phyloP scores from a whole-genome alignment of 2,113 vertebrate genomes.

The Glareola pratincola region DNA sequence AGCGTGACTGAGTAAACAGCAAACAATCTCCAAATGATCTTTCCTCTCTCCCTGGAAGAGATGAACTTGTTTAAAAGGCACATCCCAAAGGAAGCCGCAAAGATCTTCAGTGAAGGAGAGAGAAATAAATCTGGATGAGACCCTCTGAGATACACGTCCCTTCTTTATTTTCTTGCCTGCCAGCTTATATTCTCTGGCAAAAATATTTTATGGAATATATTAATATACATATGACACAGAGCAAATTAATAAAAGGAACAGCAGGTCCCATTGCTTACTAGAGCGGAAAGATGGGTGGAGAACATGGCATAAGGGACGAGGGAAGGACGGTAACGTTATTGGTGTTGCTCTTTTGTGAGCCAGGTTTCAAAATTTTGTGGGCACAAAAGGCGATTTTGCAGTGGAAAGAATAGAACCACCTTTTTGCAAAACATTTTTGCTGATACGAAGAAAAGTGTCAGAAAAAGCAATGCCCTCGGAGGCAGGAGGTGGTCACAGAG shows the following conservation, averaged over 20 bases:
- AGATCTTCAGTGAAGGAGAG: slow-evolving; percentile 51
- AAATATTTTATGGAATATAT: slow-evolving; percentile 60
- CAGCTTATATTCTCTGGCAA: slow-evolving; percentile 53
- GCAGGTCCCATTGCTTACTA: slow-evolving; percentile 64
- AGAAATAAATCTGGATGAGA: slow-evolving; percentile 43
- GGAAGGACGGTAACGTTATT: slow-evolving; percentile 22
- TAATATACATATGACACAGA: slow-evolving; percentile 68
- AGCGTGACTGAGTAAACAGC: slow-evolving; percentile 80
- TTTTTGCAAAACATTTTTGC: not conserved
- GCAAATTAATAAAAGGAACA: slow-evolving; percentile 70
- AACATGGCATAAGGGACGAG: slow-evolving; percentile 62
- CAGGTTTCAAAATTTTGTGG: not conserved
- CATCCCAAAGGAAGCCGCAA: slow-evolving; percentile 25
- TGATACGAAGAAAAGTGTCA: not conserved
- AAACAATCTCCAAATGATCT: slow-evolving; percentile 77
- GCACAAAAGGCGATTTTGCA: not conserved
- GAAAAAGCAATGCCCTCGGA: slow-evolving; percentile 31
- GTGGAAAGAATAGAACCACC: not conserved
- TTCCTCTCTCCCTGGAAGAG: slow-evolving; percentile 61
- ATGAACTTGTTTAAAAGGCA: slow-evolving; percentile 65
- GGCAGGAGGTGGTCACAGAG: slow-evolving; percentile 47
- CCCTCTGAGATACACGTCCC: slow-evolving; percentile 24
- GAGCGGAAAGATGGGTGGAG: slow-evolving; percentile 67
- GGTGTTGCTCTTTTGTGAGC: slow-evolving; percentile 35
- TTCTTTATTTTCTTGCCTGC: slow-evolving; percentile 41